Evolutionary conservation across 2,113 vertebrate genomes (phyloP).

Genomic region (Spilogale gracilis): DNA sequence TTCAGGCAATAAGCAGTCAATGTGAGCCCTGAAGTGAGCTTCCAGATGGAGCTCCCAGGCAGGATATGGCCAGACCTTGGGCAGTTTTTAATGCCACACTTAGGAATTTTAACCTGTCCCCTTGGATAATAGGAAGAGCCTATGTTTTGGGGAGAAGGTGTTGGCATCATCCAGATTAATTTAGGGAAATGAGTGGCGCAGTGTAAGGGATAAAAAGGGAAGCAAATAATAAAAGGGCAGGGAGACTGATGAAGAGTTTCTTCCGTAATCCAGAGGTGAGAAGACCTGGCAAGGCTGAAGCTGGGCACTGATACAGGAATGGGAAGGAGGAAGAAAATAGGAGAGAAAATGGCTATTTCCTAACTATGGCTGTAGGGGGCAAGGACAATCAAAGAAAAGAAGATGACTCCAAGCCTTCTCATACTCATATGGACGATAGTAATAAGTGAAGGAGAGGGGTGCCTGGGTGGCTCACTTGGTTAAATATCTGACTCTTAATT

Average conservation of each 20-base stretch:
- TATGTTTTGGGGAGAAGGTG: background rate
- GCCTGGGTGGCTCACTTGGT: background rate
- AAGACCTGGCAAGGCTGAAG: background rate
- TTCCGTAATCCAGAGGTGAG: background rate
- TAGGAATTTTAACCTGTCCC: background rate
- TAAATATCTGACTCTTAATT: background rate
- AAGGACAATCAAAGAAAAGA: background rate
- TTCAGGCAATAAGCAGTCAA: background rate
- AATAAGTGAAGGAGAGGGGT: background rate
- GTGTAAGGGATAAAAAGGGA: background rate
- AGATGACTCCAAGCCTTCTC: background rate
- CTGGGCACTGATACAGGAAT: background rate
- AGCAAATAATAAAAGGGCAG: background rate
- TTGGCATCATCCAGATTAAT: background rate
- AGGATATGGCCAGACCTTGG: too few relatives aligned
- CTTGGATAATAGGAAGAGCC: background rate
- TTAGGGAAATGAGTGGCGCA: background rate
- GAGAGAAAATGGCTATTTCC: background rate
- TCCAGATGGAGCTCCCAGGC: background rate
- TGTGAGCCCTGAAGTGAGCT: background rate
- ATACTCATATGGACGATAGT: accelerated
- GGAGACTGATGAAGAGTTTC: background rate
- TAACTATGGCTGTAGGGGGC: accelerated
- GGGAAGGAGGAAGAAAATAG: too few relatives aligned
- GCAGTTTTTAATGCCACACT: background rate